These are phyloP conservation scores for Chaenogobius annularis DNA, from an alignment of 2,113 vertebrate species.

Conservation along the genomic window DNA sequence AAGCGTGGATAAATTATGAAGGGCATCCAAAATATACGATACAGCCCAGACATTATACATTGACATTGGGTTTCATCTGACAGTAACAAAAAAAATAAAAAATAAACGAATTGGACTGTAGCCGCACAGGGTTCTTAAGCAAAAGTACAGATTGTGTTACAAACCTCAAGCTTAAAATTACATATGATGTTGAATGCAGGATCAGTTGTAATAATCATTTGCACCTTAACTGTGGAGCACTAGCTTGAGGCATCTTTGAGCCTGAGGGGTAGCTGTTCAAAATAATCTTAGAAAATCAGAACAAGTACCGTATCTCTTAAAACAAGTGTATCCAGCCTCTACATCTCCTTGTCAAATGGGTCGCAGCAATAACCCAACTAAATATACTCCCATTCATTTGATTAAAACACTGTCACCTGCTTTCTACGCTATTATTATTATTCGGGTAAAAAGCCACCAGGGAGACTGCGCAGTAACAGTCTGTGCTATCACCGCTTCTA, in stretches of 20 bases:
- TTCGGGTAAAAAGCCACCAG: slow-evolving; percentile 51
- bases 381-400: slow-evolving; percentile 47
- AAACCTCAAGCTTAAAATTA: slow-evolving; percentile 40
- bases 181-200: slow-evolving; percentile 41
- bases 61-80: not conserved
- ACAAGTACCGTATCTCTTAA: slow-evolving; percentile 3
- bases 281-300: slow-evolving; percentile 28
- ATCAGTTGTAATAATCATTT: slow-evolving; percentile 32
- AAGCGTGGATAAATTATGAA: not conserved
- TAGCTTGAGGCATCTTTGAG: slow-evolving; percentile 29
- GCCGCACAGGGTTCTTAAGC: not conserved
- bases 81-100: not conserved
- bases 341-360: slow-evolving; percentile 1
- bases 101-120: too few species aligned
- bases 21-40: not conserved
- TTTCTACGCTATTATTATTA: slow-evolving; percentile 59
- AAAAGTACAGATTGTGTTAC: not conserved
- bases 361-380: slow-evolving; percentile 24
- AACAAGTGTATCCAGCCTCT: slow-evolving; percentile 19
- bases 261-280: slow-evolving; percentile 25
- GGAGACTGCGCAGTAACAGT: slow-evolving; percentile 28
- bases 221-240: slow-evolving; percentile 34
- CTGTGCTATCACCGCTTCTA: slow-evolving; percentile 22
- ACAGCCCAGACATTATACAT: not conserved
- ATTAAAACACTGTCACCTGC: slow-evolving; percentile 62